Conservation (phyloP, 2,797 vertebrate genomes). For the Darevskia nairensis region DNA sequence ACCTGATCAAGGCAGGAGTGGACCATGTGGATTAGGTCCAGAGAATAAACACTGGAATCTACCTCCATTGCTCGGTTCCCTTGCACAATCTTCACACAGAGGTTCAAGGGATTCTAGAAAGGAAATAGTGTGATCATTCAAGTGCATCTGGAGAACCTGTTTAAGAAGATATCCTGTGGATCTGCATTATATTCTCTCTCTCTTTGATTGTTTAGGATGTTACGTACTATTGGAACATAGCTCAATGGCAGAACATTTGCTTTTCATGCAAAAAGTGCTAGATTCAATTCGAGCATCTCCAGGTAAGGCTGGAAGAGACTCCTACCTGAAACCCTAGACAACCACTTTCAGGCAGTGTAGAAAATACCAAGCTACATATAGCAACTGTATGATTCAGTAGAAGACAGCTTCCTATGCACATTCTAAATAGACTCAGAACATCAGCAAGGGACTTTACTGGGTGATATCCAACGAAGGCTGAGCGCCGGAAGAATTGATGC, state of each 20-base stretch:
- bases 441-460: background rate
- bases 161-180: background rate
- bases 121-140: constrained; percentile 58
- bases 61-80: constrained; percentile 97
- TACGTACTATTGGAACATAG: no score
- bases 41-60: constrained; percentile 88
- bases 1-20: constrained; percentile 95
- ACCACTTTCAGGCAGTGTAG: no score
- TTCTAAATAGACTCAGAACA: background rate
- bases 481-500: no score
- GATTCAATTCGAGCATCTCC: no score
- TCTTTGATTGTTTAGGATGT: background rate
- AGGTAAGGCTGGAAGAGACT: no score
- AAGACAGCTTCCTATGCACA: background rate
- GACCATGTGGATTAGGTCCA: constrained; percentile 90
- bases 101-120: constrained; percentile 92
- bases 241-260: no score
- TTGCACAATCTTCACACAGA: constrained; percentile 99
- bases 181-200: constrained; percentile 2
- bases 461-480: no score
- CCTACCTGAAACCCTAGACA: no score
- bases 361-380: no score
- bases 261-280: no score
- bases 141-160: background rate
- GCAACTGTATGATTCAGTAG: no score